Evolutionary conservation across 2,113 vertebrate species (phyloP), one percentile per base, ranked within the genome.

Genomic region (Indicator maculatus): DNA sequence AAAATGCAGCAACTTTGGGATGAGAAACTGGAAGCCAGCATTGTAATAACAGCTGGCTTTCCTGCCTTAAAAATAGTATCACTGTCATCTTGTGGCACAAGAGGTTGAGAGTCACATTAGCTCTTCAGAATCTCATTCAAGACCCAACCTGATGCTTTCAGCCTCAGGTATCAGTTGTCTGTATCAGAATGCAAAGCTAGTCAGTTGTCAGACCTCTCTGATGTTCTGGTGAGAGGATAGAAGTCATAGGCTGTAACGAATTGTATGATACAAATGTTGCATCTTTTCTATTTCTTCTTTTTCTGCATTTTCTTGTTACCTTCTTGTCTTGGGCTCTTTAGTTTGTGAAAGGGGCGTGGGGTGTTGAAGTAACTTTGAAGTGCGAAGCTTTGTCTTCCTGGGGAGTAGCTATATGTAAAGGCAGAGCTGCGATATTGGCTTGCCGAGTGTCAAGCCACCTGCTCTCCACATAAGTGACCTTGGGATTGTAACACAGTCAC

Each of bases 381-480:
- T 12, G 12, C 53, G 63, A 52, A 94, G 67, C 31, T 76, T 31
- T 50, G 13, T 81, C 52, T 55, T 96, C 55, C 66, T 53, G 58
- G 44, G 63, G 64, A 78, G 67, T 64, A 61, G 1, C 17, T 20
- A 2, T 21, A 8, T 33, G 82, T 44, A 60, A 65, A 85, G 83
- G 59, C 83, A 71, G 27, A 91, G 67, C 84, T 91, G 28, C 0
- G 31, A 19, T 72, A 58, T 41, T 23, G 66, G 47, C 67, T 52
- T 52, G 76, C 39, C 4, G 31, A 53, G 38, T 86, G 66, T 85
- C 41, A 33, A 1, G 39, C 72, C 82, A 73, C 81, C 80, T 72
- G 45, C 24, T 56, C 90, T 56, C 87, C 36, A 5, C 20, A 50
- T 31, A 56, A 93, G 66, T 95, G 96, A 65, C 86, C 75, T 95